Evolutionary conservation across 2,888 invertebrate species (phyloP), one percentile per base, ranked within the genome.

Genomic region (Petrophora chlorosata): DNA sequence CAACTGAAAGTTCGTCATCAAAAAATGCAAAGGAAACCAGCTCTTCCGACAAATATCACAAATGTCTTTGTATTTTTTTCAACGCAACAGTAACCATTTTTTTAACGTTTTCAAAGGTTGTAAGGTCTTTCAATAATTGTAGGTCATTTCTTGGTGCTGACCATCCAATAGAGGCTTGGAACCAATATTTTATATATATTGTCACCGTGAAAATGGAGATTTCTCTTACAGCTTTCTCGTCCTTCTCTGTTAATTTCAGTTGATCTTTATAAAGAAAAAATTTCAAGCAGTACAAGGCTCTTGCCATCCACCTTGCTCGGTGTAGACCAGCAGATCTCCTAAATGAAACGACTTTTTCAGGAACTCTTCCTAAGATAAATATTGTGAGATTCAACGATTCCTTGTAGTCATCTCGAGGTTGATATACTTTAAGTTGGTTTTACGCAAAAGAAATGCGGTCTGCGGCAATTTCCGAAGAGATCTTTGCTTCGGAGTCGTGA

Each of bases 351-450:
- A 3, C 19, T 15, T 34, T 19, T 9, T 16, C 7, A 34, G 9
- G 19, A 17, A 17, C 12, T n/a, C 34, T 19, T 34, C 19, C 19
- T 9, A 17, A 33, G 23, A 39, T 19, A 26, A 38, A 33, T 9
- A 33, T 46, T 2, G 34, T 46, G 14, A 33, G 33, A 26, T 38
- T 46, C 10, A 46, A 10, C 16, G 33, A 13, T 33, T 46, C 46
- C 35, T 14, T 33, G 33, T 46, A 46, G 15, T 46, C 34, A 33
- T 46, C 33, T 15, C 38, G 39, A 33, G 34, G 29, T 33, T 39
- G 25, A 10, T 26, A 26, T 3, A 3, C 10, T 2, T 26, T 26
- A 8, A 26, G 25, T 12, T 19, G 29, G 10, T 19, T 19, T 19
- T 19, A 12, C 7, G 34, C 34, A 22, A 19, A 13, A 2, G 25